A percentile compares a stretch with the other conserved stretches of the same genome.
Conservation (phyloP, 1,140 invertebrate species). For the Aporrectodea caliginosa region DNA sequence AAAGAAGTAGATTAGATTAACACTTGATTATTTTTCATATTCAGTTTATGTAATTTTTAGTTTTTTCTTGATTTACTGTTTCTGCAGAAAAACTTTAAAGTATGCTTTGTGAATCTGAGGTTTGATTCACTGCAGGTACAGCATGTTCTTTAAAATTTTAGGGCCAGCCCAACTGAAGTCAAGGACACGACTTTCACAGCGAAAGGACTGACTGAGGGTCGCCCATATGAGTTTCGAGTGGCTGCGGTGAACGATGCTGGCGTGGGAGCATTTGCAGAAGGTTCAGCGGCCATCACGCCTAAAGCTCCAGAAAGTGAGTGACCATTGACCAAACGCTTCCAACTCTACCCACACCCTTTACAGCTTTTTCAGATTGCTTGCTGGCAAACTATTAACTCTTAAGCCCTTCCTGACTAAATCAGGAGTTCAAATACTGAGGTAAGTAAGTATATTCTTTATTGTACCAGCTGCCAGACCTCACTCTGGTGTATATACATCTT, state of each 20-base stretch:
- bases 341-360: background rate
- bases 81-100: background rate
- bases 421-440: too few species aligned
- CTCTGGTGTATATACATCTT: too few species aligned
- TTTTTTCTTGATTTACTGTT: background rate
- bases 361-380: background rate
- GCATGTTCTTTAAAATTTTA: too few species aligned
- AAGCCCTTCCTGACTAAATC: background rate
- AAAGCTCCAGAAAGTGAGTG: constrained; percentile 70
- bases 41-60: background rate
- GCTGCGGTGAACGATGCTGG: constrained; percentile 93
- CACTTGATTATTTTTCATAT: background rate
- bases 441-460: background rate
- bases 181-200: constrained; percentile 67
- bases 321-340: background rate
- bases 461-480: background rate
- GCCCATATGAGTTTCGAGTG: constrained; percentile 95
- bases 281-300: constrained; percentile 84
- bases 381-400: background rate
- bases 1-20: background rate
- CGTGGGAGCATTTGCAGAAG: constrained; percentile 83
- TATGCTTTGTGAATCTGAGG: background rate
- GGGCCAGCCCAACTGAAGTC: constrained; percentile 45
- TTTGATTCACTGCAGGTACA: too few species aligned
- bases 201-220: constrained; percentile 86